phyloP scores from a whole-genome alignment of 1,140 invertebrate species.

The Diabrotica undecimpunctata region DNA sequence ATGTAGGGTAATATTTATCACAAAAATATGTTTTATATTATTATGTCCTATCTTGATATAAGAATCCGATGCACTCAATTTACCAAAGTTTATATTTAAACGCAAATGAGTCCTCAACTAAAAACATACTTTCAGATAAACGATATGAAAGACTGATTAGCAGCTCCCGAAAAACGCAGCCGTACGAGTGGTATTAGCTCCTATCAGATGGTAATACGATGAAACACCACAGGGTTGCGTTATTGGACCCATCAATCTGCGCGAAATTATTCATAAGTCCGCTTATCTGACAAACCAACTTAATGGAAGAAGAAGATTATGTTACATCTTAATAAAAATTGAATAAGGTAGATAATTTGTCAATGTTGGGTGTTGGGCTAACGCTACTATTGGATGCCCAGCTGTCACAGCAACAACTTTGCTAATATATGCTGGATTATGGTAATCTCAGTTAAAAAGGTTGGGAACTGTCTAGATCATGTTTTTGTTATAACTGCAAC shows the following conservation, averaged over 20 bases:
- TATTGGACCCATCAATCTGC: conserved; percentile 39
- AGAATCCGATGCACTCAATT: too few species aligned
- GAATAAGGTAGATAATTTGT: conserved; percentile 25
- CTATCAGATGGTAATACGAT: conserved; percentile 40
- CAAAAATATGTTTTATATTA: too few species aligned
- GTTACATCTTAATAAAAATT: conserved; percentile 28
- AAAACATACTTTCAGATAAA: conserved; percentile 30
- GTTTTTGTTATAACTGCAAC: too few species aligned
- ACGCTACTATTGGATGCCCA: background rate
- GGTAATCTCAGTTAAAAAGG: too few species aligned
- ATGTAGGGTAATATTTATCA: too few species aligned
- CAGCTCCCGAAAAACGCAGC: conserved; percentile 31
- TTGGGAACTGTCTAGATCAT: too few species aligned
- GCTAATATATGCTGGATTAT: too few species aligned
- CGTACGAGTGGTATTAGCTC: conserved; percentile 37
- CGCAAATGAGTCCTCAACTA: too few species aligned
- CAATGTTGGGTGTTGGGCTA: conserved; percentile 10
- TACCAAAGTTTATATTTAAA: too few species aligned
- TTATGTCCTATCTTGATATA: too few species aligned
- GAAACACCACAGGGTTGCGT: conserved; percentile 32
- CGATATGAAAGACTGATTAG: conserved; percentile 28
- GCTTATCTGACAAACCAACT: conserved; percentile 19
- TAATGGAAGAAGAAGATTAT: conserved; percentile 24
- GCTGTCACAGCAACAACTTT: too few species aligned
- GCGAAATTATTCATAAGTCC: conserved; percentile 41